Conservation (phyloP, 2,797 vertebrate species). For the Nasua narica region DNA sequence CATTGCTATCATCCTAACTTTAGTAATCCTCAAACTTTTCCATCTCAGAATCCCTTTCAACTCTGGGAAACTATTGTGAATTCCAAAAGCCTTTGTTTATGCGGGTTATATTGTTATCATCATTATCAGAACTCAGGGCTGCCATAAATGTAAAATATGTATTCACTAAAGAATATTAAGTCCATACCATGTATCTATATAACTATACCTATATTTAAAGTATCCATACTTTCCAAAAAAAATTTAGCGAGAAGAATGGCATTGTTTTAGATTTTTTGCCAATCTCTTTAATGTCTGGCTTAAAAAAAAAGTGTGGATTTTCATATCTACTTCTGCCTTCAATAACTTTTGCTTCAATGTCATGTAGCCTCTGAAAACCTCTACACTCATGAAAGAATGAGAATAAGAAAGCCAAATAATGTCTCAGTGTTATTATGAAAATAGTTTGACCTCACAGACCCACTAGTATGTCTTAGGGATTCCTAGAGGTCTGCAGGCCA, state of each 20-base stretch:
- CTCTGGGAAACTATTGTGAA: background rate
- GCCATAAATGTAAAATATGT: background rate
- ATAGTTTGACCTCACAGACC: background rate
- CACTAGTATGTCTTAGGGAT: background rate
- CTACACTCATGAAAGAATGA: background rate
- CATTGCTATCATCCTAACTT: background rate
- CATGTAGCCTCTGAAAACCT: background rate
- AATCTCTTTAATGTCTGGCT: background rate
- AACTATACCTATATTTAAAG: background rate
- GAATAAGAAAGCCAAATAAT: background rate
- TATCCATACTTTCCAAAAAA: background rate
- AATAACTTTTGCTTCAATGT: background rate
- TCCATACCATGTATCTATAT: too few species aligned
- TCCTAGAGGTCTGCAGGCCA: background rate
- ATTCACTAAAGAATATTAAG: background rate
- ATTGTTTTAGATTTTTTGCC: background rate
- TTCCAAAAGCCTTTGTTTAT: background rate
- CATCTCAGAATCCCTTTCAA: background rate
- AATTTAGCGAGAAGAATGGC: background rate
- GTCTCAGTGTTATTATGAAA: background rate
- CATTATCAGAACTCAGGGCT: background rate
- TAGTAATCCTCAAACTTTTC: background rate
- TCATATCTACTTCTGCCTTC: conserved; percentile 10
- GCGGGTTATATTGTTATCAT: background rate
- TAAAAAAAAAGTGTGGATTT: background rate